Evolutionary conservation across 2,888 invertebrate genomes (phyloP).

Genomic region (Abscondita cerata): DNA sequence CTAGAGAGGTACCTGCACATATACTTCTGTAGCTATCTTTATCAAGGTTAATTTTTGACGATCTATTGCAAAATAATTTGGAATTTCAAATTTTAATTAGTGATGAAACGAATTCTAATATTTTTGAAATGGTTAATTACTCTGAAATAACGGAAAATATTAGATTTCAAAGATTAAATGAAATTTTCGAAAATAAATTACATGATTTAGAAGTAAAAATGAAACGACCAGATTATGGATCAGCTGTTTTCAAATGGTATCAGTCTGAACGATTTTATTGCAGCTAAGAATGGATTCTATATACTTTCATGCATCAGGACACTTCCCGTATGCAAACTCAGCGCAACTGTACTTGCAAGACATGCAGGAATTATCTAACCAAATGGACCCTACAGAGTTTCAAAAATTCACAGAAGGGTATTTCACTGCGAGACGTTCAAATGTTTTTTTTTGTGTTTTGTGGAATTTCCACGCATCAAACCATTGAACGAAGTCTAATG

Average conservation of each 20-base stretch:
- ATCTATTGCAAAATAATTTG: too few species aligned
- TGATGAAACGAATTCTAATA: background rate
- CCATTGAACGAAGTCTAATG: slow-evolving; percentile 40
- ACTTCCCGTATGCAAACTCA: too few species aligned
- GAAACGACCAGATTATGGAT: background rate
- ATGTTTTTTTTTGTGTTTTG: too few species aligned
- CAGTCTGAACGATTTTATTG: background rate
- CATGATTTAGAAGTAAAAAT: background rate
- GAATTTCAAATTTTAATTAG: background rate
- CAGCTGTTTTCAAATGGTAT: background rate
- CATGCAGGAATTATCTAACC: slow-evolving; percentile 35
- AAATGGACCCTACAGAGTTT: slow-evolving; percentile 33
- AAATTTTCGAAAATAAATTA: slow-evolving; percentile 1
- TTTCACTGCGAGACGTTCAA: too few species aligned
- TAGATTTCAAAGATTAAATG: background rate
- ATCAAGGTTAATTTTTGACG: background rate
- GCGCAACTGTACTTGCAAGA: too few species aligned
- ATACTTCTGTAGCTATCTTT: background rate
- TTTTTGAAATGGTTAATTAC: slow-evolving; percentile 3
- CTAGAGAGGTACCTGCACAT: background rate
- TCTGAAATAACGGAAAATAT: too few species aligned
- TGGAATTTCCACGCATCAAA: slow-evolving; percentile 38
- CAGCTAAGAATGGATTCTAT: too few species aligned
- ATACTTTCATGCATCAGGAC: too few species aligned
- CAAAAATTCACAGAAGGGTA: slow-evolving; percentile 25